A percentile compares a stretch with the other conserved stretches of the same genome.
phyloP scores from a whole-genome alignment of 2,113 vertebrate species.

The Chaetura pelagica region DNA sequence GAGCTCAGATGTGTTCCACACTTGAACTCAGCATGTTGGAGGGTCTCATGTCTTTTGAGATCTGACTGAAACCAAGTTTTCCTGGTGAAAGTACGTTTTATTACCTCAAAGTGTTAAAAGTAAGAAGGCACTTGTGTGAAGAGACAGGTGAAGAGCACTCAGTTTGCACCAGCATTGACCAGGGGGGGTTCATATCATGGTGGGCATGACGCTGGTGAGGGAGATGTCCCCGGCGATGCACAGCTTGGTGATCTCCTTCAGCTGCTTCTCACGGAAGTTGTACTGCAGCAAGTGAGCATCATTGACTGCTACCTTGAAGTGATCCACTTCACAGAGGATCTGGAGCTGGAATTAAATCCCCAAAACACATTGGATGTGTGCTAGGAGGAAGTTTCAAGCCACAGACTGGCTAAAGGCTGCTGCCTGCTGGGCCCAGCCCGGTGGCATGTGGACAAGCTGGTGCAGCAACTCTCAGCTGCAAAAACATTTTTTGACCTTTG shows the following conservation, averaged over 20 bases:
- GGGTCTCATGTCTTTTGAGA: rapidly evolving
- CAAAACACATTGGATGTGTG: rapidly evolving
- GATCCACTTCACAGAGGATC: conserved; percentile 69
- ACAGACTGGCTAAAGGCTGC: neutral
- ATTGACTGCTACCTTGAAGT: conserved; percentile 74
- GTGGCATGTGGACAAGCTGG: neutral
- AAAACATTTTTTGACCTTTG: neutral
- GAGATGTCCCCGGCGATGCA: conserved; percentile 66
- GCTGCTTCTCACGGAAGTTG: conserved; percentile 54
- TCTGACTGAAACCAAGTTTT: rapidly evolving
- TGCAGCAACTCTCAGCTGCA: neutral
- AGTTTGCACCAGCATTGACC: rapidly evolving
- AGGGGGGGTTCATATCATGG: neutral
- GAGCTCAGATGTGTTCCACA: neutral
- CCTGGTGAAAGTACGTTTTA: neutral
- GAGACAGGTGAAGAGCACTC: rapidly evolving
- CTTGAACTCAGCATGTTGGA: neutral
- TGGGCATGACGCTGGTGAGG: conserved; percentile 34
- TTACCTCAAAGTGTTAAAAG: neutral
- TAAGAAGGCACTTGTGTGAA: neutral
- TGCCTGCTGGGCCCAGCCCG: neutral
- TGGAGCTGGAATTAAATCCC: conserved; percentile 63
- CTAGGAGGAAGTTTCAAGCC: neutral
- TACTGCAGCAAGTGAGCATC: conserved; percentile 75
- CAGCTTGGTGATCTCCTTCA: conserved; percentile 59